Percentiles rank a stretch among this genome's conserved stretches.
These are phyloP conservation scores for Phenganax subtilis DNA, from an alignment of 92 coral and sea anemone genomes.

Conservation along the genomic window DNA sequence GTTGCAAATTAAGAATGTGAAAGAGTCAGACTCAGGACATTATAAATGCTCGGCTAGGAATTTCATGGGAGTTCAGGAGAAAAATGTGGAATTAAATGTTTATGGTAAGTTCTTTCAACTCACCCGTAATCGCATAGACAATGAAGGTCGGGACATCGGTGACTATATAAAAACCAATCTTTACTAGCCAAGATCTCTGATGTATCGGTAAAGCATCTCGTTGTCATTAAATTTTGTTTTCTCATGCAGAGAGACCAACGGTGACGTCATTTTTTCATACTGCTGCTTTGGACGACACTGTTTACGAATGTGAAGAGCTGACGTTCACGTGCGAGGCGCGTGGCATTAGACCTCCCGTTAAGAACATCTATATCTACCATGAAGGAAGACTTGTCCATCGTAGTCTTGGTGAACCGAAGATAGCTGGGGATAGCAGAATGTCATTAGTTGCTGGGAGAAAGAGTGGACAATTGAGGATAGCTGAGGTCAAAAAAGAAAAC, in stretches of 20 bases:
- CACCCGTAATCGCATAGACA: neutral
- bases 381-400: neutral
- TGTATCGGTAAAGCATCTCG: neutral
- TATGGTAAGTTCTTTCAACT: constrained; percentile 2
- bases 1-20: constrained; percentile 5
- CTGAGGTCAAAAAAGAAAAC: constrained; percentile 26
- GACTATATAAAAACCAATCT: no score
- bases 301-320: constrained; percentile 20
- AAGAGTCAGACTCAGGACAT: constrained; percentile 10
- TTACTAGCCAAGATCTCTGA: neutral
- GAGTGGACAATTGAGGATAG: constrained; percentile 12
- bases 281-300: constrained; percentile 28
- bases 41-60: constrained; percentile 22
- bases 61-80: neutral
- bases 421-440: neutral
- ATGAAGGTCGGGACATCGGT: no score
- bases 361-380: constrained; percentile 16
- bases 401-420: neutral
- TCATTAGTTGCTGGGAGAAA: neutral
- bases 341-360: constrained; percentile 9
- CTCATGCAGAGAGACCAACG: constrained; percentile 23
- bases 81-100: neutral
- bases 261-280: constrained; percentile 25
- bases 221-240: neutral
- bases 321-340: constrained; percentile 20